Evolutionary conservation across 2,888 invertebrate species (phyloP), one percentile per base, ranked within the genome.

Genomic region (Teinopalpus imperialis): DNA sequence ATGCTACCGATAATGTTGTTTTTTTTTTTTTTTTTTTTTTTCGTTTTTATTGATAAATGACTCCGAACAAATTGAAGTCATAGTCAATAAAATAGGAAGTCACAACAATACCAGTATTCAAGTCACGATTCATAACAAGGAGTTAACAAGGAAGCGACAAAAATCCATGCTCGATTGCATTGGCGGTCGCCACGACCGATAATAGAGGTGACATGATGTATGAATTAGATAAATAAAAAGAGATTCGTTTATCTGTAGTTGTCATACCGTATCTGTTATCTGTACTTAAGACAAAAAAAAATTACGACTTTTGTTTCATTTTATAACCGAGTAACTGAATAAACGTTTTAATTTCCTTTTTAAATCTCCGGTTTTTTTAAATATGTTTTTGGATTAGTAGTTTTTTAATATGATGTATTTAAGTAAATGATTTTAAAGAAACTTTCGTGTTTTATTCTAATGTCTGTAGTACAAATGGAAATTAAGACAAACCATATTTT

Each of bases 91-190:
- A 30, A 43, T 37, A 37, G 44, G 44, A 44, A 44, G 32, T 24
- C 13, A 26, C 13, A 18, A 31, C 20, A 40, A 40, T 27, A 12
- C 24, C 18, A 3, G 26, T 39, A 24, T 39, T 27, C 48, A 24
- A 46, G 51, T 51, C 49, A 51, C 51, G 43, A 40, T 20, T 12
- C 2, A n/a, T 34, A 35, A 35, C 18, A 30, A 10, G 16, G 31
- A 37, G 43, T 40, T 51, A 48, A 51, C 49, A 51, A 51, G 51
- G 49, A 51, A 51, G 48, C 46, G 41, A 51, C 51, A 40, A 48
- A 40, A 39, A 36, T 39, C 10, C 16, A 34, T 29, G 39, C 35
- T 10, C 13, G 23, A 39, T 29, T 34, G 39, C 31, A 40, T 39
- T 26, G 29, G 21, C 1, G 27, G 16, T 24, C 3, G 23, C 26